Percentiles rank a stretch among this genome's conserved stretches.
phyloP scores from a whole-genome alignment of 2,113 vertebrate species.

The Scytalopus superciliaris region DNA sequence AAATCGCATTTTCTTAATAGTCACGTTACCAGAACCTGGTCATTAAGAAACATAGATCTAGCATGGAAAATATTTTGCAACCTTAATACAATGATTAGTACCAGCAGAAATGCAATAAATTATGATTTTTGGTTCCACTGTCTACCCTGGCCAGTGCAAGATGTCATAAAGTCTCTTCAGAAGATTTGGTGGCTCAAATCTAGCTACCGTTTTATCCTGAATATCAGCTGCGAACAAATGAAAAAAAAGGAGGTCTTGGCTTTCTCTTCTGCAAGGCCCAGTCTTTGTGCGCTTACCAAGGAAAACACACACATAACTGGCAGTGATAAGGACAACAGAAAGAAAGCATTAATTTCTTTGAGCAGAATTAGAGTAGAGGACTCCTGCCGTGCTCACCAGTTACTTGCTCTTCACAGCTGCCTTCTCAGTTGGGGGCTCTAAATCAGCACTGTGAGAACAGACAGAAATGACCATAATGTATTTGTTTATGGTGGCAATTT shows the following conservation, averaged over 20 bases:
- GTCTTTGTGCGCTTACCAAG: slow-evolving; percentile 1
- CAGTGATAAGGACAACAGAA: slow-evolving; percentile 47
- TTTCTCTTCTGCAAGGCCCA: slow-evolving; percentile 25
- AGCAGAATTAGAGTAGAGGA: slow-evolving; percentile 31
- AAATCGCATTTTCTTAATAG: neutral
- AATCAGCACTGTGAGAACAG: slow-evolving; percentile 52
- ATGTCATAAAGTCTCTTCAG: neutral
- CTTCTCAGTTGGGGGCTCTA: slow-evolving; percentile 67
- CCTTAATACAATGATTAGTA: neutral
- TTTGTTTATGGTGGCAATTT: slow-evolving; percentile 6
- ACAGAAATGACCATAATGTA: slow-evolving; percentile 46
- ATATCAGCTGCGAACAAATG: neutral
- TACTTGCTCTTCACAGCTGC: slow-evolving; percentile 61
- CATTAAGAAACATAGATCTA: neutral
- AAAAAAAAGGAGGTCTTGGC: neutral
- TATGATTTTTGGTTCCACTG: neutral
- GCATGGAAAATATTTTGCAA: neutral
- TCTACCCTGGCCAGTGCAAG: neutral
- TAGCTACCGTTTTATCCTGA: neutral
- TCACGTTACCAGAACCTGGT: neutral
- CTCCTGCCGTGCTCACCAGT: slow-evolving; percentile 54
- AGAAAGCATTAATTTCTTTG: slow-evolving; percentile 57
- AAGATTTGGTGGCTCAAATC: neutral
- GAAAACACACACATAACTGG: slow-evolving; percentile 31
- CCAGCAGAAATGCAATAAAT: neutral